Base-by-base conservation (phyloP, 2,113 vertebrate species). In the rabbit (Oryctolagus cuniculus) region DNA sequence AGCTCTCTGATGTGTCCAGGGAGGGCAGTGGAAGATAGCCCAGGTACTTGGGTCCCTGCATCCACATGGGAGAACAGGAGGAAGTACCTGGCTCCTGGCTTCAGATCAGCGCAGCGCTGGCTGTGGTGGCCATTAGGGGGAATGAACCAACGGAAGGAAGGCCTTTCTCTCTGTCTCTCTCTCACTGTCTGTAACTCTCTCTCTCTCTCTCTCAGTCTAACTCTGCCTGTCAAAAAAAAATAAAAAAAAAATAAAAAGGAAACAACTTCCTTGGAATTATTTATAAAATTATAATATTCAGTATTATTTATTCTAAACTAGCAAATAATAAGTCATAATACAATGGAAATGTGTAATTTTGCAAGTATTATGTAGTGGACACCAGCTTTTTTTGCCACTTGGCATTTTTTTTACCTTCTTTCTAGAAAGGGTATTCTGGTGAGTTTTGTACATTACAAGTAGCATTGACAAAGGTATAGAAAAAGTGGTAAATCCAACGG, bases 301-400 rank as follows among this genome's bases (percentile, higher is more conserved):
- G 34, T 2, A 72, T 22, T 74, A 29, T 49, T 49, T 84, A 38
- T 24, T 90, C 49, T 51, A 90, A 53, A 21, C 1, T 51, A 74
- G 22, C 27, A 89, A 92, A 91, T 8, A 86, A 34, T n/a, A 89
- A 90, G 58, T 83, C 36, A 38, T 1, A 89, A 93, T 44, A 89
- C 3, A 92, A n/a, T 17, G 51, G 74, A 96, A 38, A 81, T 27
- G 36, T 4, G 3, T 3, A 63, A n/a, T 16, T 10, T 31, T 49
- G 13, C 34, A 77, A 69, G 34, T 25, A 63, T 11, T 79, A 79
- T 67, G 2, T 21, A 84, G 66, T 31, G 10, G n/a, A 70, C 15
- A 51, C 29, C 1, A 66, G 49, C 12, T 64, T 36, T 2, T 88
- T 75, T 53, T 64, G 83, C 9, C 29, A 53, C 2, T 16, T 73